Evolutionary conservation across 2,113 vertebrate genomes (phyloP), one percentile per base, ranked within the genome.

Genomic region (Chaetorhynchus papuensis): DNA sequence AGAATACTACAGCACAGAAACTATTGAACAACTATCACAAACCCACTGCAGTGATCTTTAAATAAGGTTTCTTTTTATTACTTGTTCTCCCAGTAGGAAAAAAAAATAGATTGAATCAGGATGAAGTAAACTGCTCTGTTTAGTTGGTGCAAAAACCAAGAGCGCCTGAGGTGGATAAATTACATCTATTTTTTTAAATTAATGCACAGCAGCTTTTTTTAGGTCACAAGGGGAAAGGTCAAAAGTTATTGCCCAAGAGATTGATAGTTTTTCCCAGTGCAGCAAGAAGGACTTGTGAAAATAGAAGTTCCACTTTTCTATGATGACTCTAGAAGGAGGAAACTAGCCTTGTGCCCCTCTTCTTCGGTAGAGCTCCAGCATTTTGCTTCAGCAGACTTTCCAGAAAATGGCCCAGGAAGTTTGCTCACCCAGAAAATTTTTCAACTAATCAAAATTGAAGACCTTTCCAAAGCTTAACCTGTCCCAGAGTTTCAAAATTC

Each of bases 51-150:
- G 30, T 65, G 37, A 89, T 96, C 54, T 65, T 97, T 96, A 97
- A 97, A 77, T 94, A 97, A 88, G 30, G 44, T 49, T 90, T 21
- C 17, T 94, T 79, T 93, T 96, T 96, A 87, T 95, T 93, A 79
- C 44, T 79, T 90, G 23, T 91, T 20, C 60, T 95, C 71, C 69
- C 74, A 87, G 27, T 56, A 89, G 72, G n/a, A 6, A 74, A 78
- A 65, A 65, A 89, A 94, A 94, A 80, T 44, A 71, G 59, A 91
- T 54, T 63, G n/a, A 71, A 91, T 78, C 70, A 23, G 66, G 86
- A 90, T 93, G 82, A 87, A 92, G 52, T 83, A 88, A 68, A 81
- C 35, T 93, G 56, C 41, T 64, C 15, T 89, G 72, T 83, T 87
- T 28, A n/a, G 71, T 5, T 78, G 45, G 21, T 86, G 63, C 54